phyloP scores from a whole-genome alignment of 2,888 invertebrate genomes.

The Auanema freiburgensis region DNA sequence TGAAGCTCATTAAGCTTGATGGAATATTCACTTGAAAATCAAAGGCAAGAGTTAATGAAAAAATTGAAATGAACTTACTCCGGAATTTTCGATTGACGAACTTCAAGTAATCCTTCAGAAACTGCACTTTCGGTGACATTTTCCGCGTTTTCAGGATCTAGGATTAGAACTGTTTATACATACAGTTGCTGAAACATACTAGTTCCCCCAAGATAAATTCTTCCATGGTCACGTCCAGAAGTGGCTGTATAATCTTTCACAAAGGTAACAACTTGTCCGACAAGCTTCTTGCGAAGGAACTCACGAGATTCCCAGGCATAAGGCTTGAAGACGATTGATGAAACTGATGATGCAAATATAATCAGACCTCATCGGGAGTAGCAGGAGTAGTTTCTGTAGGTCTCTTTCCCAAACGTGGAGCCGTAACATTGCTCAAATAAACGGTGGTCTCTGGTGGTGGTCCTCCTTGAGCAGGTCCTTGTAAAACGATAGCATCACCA shows the following conservation, averaged over 20 bases:
- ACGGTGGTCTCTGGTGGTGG: constrained; percentile 86
- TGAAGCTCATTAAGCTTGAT: constrained; percentile 78
- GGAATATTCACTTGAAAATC: constrained; percentile 64
- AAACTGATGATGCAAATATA: neutral
- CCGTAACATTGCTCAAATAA: constrained; percentile 84
- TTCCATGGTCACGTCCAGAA: constrained; percentile 84
- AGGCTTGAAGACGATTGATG: constrained; percentile 71
- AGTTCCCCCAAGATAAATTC: constrained; percentile 56
- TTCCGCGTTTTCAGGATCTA: constrained; percentile 73
- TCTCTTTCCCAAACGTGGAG: constrained; percentile 85
- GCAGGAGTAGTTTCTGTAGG: constrained; percentile 69
- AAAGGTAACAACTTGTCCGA: constrained; percentile 78
- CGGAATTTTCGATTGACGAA: constrained; percentile 68
- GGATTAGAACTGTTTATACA: constrained; percentile 10
- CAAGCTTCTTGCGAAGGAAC: constrained; percentile 84
- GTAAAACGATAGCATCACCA: constrained; percentile 90
- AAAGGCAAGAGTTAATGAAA: no score
- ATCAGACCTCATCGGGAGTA: constrained; percentile 52
- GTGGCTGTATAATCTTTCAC: constrained; percentile 79
- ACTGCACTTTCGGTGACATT: constrained; percentile 86
- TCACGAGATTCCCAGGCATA: constrained; percentile 98
- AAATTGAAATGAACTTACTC: constrained; percentile 45
- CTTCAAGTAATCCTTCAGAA: constrained; percentile 84
- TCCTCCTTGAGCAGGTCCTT: constrained; percentile 77
- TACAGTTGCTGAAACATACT: constrained; percentile 23